Evolutionary conservation across 2,113 vertebrate species (phyloP), one percentile per base, ranked within the genome.

Genomic region (Tyto alba): DNA sequence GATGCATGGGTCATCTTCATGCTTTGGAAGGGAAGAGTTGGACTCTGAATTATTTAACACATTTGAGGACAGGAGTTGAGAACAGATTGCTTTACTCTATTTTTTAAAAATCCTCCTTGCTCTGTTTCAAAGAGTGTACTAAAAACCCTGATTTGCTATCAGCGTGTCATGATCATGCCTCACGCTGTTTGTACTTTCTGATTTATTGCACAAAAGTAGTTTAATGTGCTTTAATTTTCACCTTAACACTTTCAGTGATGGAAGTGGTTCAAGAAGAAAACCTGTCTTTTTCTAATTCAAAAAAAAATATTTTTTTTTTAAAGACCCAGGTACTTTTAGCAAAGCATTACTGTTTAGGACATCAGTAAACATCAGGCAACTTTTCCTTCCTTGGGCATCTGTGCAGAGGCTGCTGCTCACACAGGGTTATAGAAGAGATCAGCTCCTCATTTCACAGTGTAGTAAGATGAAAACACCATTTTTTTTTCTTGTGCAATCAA

Each of bases 1-100:
- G 25, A 62, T 88, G 55, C n/a, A 11, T 0, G 0, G 59, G 38
- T 59, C 0, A 0, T 43, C 55, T 34, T 32, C 4, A 1, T 64
- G 10, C 40, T 43, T 30, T 20, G 20, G 14, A 29, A 53, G 20
- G 16, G 41, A 59, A 69, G 68, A 67, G 34, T 64, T 7, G 1
- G 62, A 38, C n/a, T 21, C 26, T 25, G 48, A 80, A 56, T 60
- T 85, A 48, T 25, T 79, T 75, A 82, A 19, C 36, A 36, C 2
- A 1, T 80, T 74, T 62, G 45, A 85, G n/a, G 68, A 57, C 12
- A 52, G 55, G 25, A 47, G 22, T 23, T 64, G 22, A 83, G 16
- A 73, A 29, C 16, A 40, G 11, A 16, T 41, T 57, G 5, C 8
- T 91, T 80, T 71, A 30, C 6, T 57, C 8, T 64, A 11, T 20